Base-by-base conservation (phyloP, 2,888 invertebrate species). In the Sturmia bella region DNA sequence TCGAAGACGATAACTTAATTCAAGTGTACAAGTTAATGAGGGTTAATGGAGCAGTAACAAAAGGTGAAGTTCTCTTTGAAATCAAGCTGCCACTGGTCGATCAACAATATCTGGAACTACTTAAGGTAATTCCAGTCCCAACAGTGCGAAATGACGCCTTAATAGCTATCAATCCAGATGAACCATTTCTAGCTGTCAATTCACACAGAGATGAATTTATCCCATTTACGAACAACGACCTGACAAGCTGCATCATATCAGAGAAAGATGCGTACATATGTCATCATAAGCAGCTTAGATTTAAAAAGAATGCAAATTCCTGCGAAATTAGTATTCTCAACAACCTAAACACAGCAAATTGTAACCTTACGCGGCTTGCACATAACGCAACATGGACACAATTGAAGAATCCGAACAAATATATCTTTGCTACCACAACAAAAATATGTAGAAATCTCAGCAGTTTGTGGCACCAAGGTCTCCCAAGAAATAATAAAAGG, bases 321-420 rank as follows among this genome's bases (percentile, higher is more conserved):
- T n/a, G n/a, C n/a, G n/a, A n/a, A n/a, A n/a, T n/a, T n/a, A n/a
- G n/a, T n/a, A n/a, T n/a, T n/a, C n/a, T 37, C 41, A 59, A 59
- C 19, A 43, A 13, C 43, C 13, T 24, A 61, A 61, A 43, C 39
- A 59, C 59, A 59, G 41, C 41, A 13, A 59, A 41, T 19, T 59
- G 41, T 17, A 59, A 21, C 21, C 43, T 61, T 43, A 19, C n/a
- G 24, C 41, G 59, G 39, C 24, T 61, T 13, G 12, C 19, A 61
- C 7, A 24, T 21, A 21, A 41, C n/a, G 7, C 59, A 32, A 24
- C 59, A 21, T 61, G 59, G 59, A 43, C 59, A n/a, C 43, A 41
- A 43, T 41, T 59, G 39, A 41, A 43, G 13, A 59, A 59, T 43
- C 43, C 41, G 13, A 59, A 59, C 21, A 41, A 21, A 21, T 43